Conservation (phyloP, 2,797 vertebrate genomes). For the Alauda arvensis region DNA sequence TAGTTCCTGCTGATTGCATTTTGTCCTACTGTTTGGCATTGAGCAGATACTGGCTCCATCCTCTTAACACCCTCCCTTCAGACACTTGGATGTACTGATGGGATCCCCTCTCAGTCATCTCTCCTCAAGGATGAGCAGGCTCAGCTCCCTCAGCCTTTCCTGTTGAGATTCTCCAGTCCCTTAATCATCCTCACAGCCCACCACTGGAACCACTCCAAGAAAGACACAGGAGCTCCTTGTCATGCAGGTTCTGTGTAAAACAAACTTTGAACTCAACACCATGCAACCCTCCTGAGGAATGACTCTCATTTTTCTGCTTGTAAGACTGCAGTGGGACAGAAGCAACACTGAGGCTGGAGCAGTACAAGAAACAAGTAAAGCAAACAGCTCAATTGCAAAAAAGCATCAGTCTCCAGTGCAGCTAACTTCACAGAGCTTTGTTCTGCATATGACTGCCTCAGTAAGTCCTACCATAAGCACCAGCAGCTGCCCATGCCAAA, state of each 20-base stretch:
- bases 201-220: background rate
- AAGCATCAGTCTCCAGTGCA: background rate
- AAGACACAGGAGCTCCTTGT: background rate
- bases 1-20: background rate
- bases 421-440: background rate
- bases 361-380: background rate
- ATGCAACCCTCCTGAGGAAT: conserved; percentile 44
- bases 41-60: background rate
- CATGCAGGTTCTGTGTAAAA: background rate
- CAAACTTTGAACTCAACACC: background rate
- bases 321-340: conserved; percentile 21
- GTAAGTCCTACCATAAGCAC: background rate
- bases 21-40: background rate
- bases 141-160: background rate
- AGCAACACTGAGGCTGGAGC: background rate
- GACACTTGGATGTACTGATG: background rate
- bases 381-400: background rate
- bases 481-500: background rate
- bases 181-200: background rate
- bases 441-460: background rate
- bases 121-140: background rate
- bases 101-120: background rate
- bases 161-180: background rate
- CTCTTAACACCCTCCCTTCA: background rate
- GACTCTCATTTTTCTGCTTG: conserved; percentile 19